phyloP scores from a whole-genome alignment of 2,113 vertebrate genomes.

The Prunella fulvescens region DNA sequence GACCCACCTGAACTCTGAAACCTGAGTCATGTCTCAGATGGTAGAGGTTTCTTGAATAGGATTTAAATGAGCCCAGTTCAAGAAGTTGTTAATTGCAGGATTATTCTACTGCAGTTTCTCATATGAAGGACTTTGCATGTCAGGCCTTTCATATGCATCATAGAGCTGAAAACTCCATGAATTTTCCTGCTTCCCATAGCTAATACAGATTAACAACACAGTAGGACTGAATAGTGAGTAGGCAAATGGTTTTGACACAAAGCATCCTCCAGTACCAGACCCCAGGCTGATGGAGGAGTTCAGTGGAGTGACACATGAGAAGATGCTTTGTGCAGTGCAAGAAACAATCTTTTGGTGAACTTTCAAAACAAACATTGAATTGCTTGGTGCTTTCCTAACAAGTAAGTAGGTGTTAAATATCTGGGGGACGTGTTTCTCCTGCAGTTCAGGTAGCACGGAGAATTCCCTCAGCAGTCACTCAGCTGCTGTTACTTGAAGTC shows the following conservation, averaged over 20 bases:
- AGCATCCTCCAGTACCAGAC: neutral
- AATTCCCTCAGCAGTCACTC: neutral
- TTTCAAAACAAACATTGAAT: neutral
- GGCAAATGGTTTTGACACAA: neutral
- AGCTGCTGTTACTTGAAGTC: rapidly evolving
- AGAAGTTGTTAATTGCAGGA: neutral
- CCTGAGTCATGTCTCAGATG: neutral
- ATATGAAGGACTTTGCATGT: neutral
- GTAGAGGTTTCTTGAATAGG: neutral
- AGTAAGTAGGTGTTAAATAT: neutral
- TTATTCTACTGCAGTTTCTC: neutral
- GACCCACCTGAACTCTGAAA: neutral
- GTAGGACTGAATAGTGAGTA: neutral
- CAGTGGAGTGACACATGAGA: neutral
- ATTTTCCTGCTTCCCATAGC: neutral
- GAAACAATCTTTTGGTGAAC: neutral
- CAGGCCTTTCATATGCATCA: neutral
- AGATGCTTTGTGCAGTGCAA: neutral
- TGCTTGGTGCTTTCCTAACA: neutral
- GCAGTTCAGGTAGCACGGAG: neutral
- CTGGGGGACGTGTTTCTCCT: neutral
- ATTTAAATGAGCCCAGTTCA: neutral
- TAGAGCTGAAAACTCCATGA: neutral
- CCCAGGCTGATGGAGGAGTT: neutral
- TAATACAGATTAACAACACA: neutral